phyloP scores from a whole-genome alignment of 2,113 vertebrate species.

The Notothenia rossii region DNA sequence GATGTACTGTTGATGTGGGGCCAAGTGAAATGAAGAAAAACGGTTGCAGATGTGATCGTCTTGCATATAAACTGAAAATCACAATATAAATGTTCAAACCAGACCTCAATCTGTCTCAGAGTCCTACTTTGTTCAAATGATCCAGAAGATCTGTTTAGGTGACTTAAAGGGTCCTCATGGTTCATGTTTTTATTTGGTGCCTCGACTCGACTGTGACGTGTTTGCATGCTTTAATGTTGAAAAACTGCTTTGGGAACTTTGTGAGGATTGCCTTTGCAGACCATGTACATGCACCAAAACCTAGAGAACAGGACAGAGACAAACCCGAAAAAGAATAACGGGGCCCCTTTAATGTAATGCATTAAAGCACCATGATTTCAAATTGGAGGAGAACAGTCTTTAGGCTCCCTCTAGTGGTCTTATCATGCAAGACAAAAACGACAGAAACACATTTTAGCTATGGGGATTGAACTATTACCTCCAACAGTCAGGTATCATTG shows the following conservation, averaged over 20 bases:
- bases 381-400: neutral
- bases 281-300: too few relatives aligned
- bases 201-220: too few relatives aligned
- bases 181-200: too few relatives aligned
- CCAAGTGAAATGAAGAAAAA: conserved; percentile 67
- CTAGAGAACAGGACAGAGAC: too few relatives aligned
- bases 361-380: too few relatives aligned
- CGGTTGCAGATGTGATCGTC: conserved; percentile 68
- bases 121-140: conserved; percentile 51
- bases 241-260: too few relatives aligned
- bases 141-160: neutral
- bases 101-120: conserved; percentile 48
- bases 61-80: conserved; percentile 83
- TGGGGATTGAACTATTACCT: neutral
- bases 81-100: conserved; percentile 84
- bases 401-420: conserved; percentile 48
- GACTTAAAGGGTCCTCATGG: too few relatives aligned
- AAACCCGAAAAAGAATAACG: too few relatives aligned
- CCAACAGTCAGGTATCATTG: neutral
- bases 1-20: conserved; percentile 75
- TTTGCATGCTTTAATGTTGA: too few relatives aligned
- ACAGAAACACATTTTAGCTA: too few relatives aligned
- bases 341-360: neutral
- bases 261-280: too few relatives aligned
- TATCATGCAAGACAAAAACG: rapidly evolving